Conservation (phyloP, 2,888 invertebrate species). For the Polia nebulosa region DNA sequence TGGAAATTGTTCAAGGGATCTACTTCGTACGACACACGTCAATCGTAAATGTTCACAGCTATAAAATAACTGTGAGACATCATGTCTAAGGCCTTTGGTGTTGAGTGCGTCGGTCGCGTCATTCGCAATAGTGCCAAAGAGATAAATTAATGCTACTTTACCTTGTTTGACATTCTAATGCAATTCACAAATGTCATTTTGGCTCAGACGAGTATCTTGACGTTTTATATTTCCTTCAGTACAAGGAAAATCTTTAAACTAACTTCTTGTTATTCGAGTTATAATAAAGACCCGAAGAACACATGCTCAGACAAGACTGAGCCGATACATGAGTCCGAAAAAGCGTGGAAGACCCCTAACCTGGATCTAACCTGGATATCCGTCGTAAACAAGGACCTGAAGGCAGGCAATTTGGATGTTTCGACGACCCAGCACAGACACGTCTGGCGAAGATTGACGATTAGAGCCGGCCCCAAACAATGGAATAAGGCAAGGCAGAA, state of each 20-base stretch:
- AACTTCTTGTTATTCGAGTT: not conserved
- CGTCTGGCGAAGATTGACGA: no score
- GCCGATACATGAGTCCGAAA: no score
- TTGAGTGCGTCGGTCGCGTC: slow-evolving; percentile 18
- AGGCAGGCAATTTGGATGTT: no score
- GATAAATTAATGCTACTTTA: slow-evolving; percentile 45
- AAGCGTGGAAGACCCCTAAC: no score
- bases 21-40: not conserved
- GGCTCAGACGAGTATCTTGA: not conserved
- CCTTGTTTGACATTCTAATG: slow-evolving; percentile 42
- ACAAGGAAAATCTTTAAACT: not conserved
- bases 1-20: not conserved
- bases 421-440: no score
- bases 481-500: no score
- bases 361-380: no score
- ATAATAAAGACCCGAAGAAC: not conserved
- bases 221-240: not conserved
- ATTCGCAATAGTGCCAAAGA: slow-evolving; percentile 12
- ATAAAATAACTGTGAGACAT: slow-evolving; percentile 11
- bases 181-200: slow-evolving; percentile 37
- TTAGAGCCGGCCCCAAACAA: no score
- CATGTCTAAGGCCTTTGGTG: not conserved
- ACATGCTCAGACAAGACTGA: no score
- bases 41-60: not conserved
- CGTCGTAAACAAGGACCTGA: no score